These are phyloP conservation scores for Galbula dea DNA, from an alignment of 2,113 vertebrate genomes.

Conservation along the genomic window DNA sequence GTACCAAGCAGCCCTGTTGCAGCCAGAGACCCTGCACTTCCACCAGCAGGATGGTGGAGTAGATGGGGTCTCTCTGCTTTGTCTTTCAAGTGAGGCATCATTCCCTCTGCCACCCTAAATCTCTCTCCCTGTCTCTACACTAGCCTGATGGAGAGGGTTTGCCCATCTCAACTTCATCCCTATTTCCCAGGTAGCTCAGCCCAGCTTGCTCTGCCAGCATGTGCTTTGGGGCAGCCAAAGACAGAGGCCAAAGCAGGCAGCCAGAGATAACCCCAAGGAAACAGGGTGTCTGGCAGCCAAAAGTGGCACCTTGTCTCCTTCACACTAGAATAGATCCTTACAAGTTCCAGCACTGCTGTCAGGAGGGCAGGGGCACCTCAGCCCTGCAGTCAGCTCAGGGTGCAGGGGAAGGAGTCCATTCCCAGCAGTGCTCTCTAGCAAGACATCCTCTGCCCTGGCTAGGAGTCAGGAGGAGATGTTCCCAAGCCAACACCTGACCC, in stretches of 20 bases:
- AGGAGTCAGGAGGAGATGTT: background rate
- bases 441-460: background rate
- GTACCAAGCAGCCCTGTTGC: background rate
- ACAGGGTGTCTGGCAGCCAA: background rate
- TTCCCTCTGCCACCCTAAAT: background rate
- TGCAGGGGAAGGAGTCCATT: background rate
- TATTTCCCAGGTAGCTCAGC: background rate
- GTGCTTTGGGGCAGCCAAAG: background rate
- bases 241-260: background rate
- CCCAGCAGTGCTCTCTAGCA: background rate
- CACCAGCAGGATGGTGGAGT: background rate
- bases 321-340: background rate
- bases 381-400: background rate
- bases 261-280: conserved; percentile 14
- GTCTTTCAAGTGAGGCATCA: background rate
- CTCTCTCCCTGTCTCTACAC: background rate
- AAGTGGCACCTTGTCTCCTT: background rate
- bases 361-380: background rate
- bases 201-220: background rate
- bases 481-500: rapidly evolving
- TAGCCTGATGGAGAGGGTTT: no score
- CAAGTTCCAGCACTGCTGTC: background rate
- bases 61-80: background rate
- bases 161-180: background rate
- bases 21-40: background rate